phyloP scores from a whole-genome alignment of 2,113 vertebrate genomes.

The Forbesichthys agassizii region DNA sequence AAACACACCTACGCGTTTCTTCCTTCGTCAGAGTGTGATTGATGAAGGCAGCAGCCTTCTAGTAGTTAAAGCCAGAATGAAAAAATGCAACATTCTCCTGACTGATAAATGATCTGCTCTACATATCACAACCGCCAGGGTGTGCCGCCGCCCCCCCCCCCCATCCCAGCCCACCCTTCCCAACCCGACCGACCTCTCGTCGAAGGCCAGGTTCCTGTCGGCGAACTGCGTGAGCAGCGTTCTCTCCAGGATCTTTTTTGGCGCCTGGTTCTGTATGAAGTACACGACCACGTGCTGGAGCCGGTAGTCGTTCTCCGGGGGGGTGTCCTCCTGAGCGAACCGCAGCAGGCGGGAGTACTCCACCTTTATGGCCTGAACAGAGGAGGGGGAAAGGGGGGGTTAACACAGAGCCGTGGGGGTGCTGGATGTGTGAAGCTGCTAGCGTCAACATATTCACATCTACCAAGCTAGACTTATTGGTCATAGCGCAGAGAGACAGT shows the following conservation, averaged over 20 bases:
- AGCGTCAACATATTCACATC: too few species aligned
- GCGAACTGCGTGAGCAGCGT: slow-evolving; percentile 94
- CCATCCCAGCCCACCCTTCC: background rate
- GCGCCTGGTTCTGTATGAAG: slow-evolving; percentile 95
- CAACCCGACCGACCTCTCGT: slow-evolving; percentile 83
- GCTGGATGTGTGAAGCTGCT: background rate
- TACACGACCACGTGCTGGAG: slow-evolving; percentile 92
- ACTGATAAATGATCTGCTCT: too few species aligned
- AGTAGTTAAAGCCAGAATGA: too few species aligned
- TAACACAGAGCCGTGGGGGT: background rate
- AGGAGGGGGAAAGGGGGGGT: slow-evolving; percentile 16
- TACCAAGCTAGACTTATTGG: background rate
- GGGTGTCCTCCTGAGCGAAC: slow-evolving; percentile 90
- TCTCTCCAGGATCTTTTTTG: slow-evolving; percentile 96
- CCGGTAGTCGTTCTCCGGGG: slow-evolving; percentile 90
- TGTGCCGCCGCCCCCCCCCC: background rate
- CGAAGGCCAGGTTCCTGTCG: slow-evolving; percentile 93
- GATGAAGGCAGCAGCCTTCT: too few species aligned
- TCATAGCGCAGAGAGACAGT: background rate
- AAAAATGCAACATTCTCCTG: too few species aligned
- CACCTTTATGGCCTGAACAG: slow-evolving; percentile 89
- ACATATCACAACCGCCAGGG: background rate
- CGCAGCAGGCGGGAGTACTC: slow-evolving; percentile 90
- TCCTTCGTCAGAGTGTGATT: too few species aligned
- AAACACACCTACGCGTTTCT: too few species aligned